Evolutionary conservation across 2,888 invertebrate species (phyloP), one percentile per base, ranked within the genome.

Genomic region (Catocala sponsa): DNA sequence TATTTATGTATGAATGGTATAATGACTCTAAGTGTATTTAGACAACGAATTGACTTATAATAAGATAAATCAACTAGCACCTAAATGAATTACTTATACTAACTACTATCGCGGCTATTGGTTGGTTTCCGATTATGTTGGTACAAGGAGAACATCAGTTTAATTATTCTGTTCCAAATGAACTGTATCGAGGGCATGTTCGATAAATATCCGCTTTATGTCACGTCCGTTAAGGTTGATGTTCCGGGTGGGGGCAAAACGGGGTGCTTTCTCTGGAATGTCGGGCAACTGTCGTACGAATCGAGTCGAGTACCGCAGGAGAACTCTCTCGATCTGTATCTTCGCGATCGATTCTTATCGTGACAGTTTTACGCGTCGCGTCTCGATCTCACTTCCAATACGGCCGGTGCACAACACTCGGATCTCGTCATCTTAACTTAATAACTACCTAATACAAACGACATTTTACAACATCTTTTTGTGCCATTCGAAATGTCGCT

Each of bases 361-460:
- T 78, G 92, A 90, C 91, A 92, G 90, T 90, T 92, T 91, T 90
- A 92, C 91, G 91, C 91, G 88, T 86, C 84, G 83, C 78, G 83
- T 88, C 85, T 83, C 84, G 79, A 84, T 85, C 87, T 85, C 82
- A 81, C 85, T 85, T 80, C 82, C 78, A 81, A 81, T 83, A 82
- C 83, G 79, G 74, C 70, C 78, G 70, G 74, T 72, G 72, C 73
- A 76, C 71, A 74, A 72, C 71, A 79, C 59, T 59, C 38, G 12
- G 64, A 49, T 61, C 59, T 75, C 67, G 65, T 70, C 67, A 78
- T 70, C 63, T 64, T 55, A 63, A 55, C 62, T 55, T 72, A 66
- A 56, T 70, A 55, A 66, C 60, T 67, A 68, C 38, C 46, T 55
- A 67, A 66, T 66, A 58, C 65, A 68, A 52, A 63, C 49, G 54